Conservation (phyloP, 2,113 vertebrate genomes). For the Pachyramphus minor region DNA sequence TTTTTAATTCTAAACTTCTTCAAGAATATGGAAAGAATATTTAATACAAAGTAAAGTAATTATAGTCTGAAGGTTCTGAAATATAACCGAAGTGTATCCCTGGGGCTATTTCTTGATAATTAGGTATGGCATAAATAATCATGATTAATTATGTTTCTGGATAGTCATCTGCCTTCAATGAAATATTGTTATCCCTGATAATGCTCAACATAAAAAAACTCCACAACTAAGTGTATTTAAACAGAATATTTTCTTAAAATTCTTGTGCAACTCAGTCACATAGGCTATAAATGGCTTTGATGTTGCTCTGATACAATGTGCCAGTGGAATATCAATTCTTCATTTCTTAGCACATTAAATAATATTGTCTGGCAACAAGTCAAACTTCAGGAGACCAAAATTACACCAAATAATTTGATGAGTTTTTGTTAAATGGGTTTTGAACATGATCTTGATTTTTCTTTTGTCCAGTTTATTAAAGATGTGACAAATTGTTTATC, state of each 20-base stretch:
- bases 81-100: slow-evolving; percentile 41
- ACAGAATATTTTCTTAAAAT: slow-evolving; percentile 36
- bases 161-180: slow-evolving; percentile 49
- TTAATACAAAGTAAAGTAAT: slow-evolving; percentile 62
- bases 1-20: slow-evolving; percentile 2
- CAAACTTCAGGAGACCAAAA: slow-evolving; percentile 3
- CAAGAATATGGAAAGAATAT: slow-evolving; percentile 36
- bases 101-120: slow-evolving; percentile 49
- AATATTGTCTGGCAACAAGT: slow-evolving; percentile 3
- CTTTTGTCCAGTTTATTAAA: neutral
- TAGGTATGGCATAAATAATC: slow-evolving; percentile 62
- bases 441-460: slow-evolving; percentile 1
- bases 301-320: neutral
- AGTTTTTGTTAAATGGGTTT: neutral
- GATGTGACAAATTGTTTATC: neutral
- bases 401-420: slow-evolving; percentile 22
- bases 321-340: slow-evolving; percentile 21
- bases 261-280: neutral
- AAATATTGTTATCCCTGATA: slow-evolving; percentile 53
- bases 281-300: slow-evolving; percentile 31
- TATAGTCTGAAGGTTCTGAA: slow-evolving; percentile 59
- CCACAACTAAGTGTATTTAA: neutral
- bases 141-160: slow-evolving; percentile 55
- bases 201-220: neutral
- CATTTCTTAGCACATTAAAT: slow-evolving; percentile 27